Evolutionary conservation across 2,113 vertebrate genomes (phyloP), one percentile per base, ranked within the genome.

Genomic region (Plecturocebus donacophilus): DNA sequence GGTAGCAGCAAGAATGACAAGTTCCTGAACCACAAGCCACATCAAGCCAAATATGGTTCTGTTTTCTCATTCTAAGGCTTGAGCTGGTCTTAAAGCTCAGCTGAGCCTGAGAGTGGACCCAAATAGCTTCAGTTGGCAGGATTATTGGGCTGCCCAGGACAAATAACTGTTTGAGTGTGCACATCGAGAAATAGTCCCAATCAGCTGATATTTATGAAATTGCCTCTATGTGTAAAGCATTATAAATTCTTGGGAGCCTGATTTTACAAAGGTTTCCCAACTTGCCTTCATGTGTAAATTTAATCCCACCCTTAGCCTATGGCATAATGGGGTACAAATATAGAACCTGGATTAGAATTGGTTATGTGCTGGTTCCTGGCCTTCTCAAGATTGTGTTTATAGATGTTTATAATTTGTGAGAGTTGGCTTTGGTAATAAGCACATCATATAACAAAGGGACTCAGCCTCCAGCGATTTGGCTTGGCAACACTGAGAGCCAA

Each of bases 401-500:
- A 79, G 68, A 61, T 97, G 76, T 87, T 97, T 95, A 38, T 66
- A 95, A 64, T 98, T 98, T 96, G 47, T 87, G 76, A 66, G 25
- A 93, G 21, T 90, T 96, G 89, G 30, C 58, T 68, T 80, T 70
- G n/a, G 38, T 96, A 97, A 96, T 89, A 95, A 97, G 68, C 77
- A 97, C 89, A 73, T 85, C 27, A 81, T 58, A 32, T 58, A 95
- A 49, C 87, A 82, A 96, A 90, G 91, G n/a, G 76, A 95, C 40
- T 93, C 81, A 73, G 82, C 81, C 97, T 82, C 82, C 73, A 96
- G 92, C 81, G 30, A 94, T 97, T 86, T 97, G 85, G 52, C 90
- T 97, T 97, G 95, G 95, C 94, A 98, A 76, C 61, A 19, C 27
- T 6, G 23, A 66, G 75, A 98, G 95, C 45, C 87, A 96, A 90